Evolutionary conservation across 1,140 invertebrate species (phyloP), one percentile per base, ranked within the genome.

Genomic region (Pseudomyrmex gracilis): DNA sequence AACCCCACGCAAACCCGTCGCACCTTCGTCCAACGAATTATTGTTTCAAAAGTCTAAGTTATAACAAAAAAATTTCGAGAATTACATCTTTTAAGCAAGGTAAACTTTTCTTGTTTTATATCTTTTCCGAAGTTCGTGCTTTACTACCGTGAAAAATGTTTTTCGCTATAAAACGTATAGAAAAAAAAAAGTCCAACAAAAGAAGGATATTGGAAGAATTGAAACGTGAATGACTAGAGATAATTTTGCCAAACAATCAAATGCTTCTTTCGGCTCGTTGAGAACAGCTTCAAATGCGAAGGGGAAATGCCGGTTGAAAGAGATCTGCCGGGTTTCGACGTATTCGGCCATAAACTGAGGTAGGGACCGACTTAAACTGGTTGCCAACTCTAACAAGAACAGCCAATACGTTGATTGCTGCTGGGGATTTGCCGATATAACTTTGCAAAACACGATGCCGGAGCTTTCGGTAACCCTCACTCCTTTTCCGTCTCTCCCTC

Each of bases 371-470:
- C 57, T 80, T 85, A 17, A 34, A 67, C 73, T 73, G 77, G 83
- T 89, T 90, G 92, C 91, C 92, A 92, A 92, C 84, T 93, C 85
- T 90, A 91, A 93, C 92, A 91, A 93, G 90, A 87, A 87, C 73
- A 87, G 89, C 89, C 91, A 93, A 92, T 93, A 92, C 89, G 92
- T 89, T 92, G 92, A 92, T 92, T 91, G 91, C 91, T 86, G 85
- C 17, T 63, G 78, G 85, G 86, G 84, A 84, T 90, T 87, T 86
- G 76, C 76, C 70, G 61, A 45, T 90, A 90, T 90, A 90, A 90
- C 84, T 87, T 92, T 87, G 87, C 89, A 91, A 91, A 92, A 92
- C 89, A 90, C 87, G 82, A 90, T 87, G 84, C 85, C 87, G 66
- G 87, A 68, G 85, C 84, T 73, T 73, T 77, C 53, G 70, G 51